Conservation (phyloP, 2,113 vertebrate species). For the Martes martes region DNA sequence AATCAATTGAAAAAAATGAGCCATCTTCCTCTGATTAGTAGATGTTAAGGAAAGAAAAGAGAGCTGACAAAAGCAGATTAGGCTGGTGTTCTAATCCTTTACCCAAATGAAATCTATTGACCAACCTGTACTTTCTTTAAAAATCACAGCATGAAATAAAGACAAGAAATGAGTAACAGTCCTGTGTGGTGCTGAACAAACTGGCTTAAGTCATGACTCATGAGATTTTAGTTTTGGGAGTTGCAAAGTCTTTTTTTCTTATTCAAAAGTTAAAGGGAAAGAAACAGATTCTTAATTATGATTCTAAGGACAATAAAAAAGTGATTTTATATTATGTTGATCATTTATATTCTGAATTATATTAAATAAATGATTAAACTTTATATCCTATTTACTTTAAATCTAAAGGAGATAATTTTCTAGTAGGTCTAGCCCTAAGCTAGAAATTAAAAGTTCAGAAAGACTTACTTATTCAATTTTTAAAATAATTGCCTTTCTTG, state of each 20-base stretch:
- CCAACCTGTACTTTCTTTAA: neutral
- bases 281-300: slow-evolving; percentile 8
- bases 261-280: slow-evolving; percentile 24
- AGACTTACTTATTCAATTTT: slow-evolving; percentile 43
- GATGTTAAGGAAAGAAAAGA: neutral
- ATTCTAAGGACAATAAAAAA: neutral
- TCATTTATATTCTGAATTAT: slow-evolving; percentile 17
- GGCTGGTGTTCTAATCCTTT: neutral
- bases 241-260: neutral
- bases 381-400: neutral
- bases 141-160: slow-evolving; percentile 29
- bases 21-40: neutral
- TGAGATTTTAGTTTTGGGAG: slow-evolving; percentile 9
- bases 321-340: neutral
- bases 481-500: slow-evolving; percentile 43
- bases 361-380: slow-evolving; percentile 30
- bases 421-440: neutral
- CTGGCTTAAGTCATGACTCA: neutral
- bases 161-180: neutral
- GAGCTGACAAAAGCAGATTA: neutral
- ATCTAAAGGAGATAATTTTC: neutral
- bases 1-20: neutral
- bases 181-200: neutral
- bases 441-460: slow-evolving; percentile 17
- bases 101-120: neutral